Base-by-base conservation (phyloP, 2,113 vertebrate species). In the Oriolus oriolus region DNA sequence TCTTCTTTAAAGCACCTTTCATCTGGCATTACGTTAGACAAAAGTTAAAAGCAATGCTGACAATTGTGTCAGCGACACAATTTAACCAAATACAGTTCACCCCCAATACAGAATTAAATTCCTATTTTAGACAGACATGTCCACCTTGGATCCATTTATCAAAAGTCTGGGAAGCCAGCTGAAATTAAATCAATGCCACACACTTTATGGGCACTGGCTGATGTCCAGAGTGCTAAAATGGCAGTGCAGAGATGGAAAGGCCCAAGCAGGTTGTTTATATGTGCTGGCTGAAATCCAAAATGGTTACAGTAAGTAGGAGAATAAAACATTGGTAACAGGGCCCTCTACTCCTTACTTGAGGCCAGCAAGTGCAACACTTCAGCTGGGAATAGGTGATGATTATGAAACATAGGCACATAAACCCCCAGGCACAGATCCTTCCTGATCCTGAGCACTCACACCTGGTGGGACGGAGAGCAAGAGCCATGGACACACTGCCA, bases 101-200 rank as follows among this genome's bases (percentile, higher is more conserved):
- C 83, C 53, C 78, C 64, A 81, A 30, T 18, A 68, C 3, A 30
- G 78, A 87, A 93, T 88, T 93, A 93, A 93, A 83, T 85, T 87
- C 69, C 45, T 86, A 52, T 95, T 96, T 94, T 83, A 75, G 71
- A 61, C 16, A 91, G 79, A 68, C 26, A 69, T 57, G 52, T 59
- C 90, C 87, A 86, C 83, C 66, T 75, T 59, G 77, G 69, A 92
- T 82, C 50, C 70, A 54, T 90, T 86, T 93, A 87, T 97, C 77
- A 94, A 87, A 96, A 96, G 69, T 91, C 95, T 97, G 90, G 69
- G 78, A 84, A 96, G 87, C 37, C 77, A 96, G 79, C 60, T 94
- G 89, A 97, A 96, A 95, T 96, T 94, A 95, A 97, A 96, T 94
- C 91, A 95, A 96, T 92, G 39, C 10, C 59, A 94, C 71, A 90